A percentile compares a stretch with the other conserved stretches of the same genome.
Evolutionary conservation across 2,797 vertebrate genomes (phyloP).

Genomic region (Etheostoma perlongum): DNA sequence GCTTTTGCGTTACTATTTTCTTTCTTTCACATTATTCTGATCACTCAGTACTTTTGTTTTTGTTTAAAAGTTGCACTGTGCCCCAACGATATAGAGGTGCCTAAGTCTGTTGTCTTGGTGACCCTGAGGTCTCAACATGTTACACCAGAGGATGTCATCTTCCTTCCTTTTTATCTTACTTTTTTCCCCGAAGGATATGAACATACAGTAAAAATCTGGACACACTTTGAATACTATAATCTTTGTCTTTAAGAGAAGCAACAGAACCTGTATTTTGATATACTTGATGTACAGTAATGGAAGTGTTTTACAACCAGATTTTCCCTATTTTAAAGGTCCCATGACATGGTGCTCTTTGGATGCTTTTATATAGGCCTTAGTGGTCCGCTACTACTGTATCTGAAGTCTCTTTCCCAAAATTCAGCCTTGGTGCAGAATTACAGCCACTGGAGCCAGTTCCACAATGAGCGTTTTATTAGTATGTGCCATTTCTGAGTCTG

Average conservation of each 20-base stretch:
- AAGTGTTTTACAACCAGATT: no score
- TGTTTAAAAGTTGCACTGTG: not conserved
- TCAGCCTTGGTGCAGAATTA: no score
- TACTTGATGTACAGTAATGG: not conserved
- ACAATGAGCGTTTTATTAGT: no score
- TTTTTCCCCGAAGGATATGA: not conserved
- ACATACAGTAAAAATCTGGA: not conserved
- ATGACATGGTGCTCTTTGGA: no score
- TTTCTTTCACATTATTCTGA: not conserved
- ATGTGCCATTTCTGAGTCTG: no score
- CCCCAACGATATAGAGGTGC: no score
- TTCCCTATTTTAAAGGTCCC: no score
- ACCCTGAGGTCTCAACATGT: no score
- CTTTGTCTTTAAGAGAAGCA: not conserved
- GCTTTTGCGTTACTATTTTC: not conserved
- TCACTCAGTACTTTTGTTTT: not conserved
- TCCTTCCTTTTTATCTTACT: not conserved
- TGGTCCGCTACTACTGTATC: no score
- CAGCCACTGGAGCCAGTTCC: no score
- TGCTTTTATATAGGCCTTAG: no score
- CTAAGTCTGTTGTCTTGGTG: not conserved
- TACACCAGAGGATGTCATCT: fast-evolving
- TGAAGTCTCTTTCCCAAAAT: no score
- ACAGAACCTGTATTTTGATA: not conserved
- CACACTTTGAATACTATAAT: not conserved